phyloP scores from a whole-genome alignment of 2,113 vertebrate genomes.

The Festucalex cinctus region DNA sequence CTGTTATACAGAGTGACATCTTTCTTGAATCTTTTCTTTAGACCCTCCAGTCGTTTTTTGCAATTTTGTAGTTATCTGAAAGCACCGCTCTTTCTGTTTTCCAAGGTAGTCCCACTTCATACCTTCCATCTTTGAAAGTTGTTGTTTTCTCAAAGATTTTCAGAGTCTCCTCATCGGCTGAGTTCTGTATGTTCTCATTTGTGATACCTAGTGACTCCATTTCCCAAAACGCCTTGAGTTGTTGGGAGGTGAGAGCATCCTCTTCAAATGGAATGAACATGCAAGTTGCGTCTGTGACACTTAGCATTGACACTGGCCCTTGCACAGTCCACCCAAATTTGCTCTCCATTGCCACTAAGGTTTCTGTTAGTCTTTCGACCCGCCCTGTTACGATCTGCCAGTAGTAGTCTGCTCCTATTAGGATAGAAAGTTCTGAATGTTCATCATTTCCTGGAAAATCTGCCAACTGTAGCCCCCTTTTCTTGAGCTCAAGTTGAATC shows the following conservation, averaged over 20 bases:
- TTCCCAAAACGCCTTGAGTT: neutral
- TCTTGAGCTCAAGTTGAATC: neutral
- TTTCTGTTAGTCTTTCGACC: neutral
- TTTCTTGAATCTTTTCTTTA: too few species aligned
- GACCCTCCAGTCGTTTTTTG: too few species aligned
- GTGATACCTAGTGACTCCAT: neutral
- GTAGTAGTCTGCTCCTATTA: conserved; percentile 5
- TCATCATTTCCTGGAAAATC: neutral
- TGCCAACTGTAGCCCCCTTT: neutral
- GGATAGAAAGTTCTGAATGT: neutral
- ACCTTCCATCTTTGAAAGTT: neutral
- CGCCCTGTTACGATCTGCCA: neutral
- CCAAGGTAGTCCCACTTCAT: neutral
- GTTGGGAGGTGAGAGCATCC: neutral
- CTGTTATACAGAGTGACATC: too few species aligned
- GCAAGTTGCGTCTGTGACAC: neutral
- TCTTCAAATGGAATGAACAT: neutral
- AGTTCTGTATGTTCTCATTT: neutral
- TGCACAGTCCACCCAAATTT: neutral
- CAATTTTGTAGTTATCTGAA: too few species aligned
- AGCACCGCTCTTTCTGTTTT: too few species aligned
- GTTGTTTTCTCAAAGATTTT: neutral
- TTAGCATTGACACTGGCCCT: neutral
- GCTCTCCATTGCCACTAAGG: neutral
- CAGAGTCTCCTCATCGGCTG: neutral